phyloP scores from a whole-genome alignment of 2,888 invertebrate genomes.

The Graphium colonna region DNA sequence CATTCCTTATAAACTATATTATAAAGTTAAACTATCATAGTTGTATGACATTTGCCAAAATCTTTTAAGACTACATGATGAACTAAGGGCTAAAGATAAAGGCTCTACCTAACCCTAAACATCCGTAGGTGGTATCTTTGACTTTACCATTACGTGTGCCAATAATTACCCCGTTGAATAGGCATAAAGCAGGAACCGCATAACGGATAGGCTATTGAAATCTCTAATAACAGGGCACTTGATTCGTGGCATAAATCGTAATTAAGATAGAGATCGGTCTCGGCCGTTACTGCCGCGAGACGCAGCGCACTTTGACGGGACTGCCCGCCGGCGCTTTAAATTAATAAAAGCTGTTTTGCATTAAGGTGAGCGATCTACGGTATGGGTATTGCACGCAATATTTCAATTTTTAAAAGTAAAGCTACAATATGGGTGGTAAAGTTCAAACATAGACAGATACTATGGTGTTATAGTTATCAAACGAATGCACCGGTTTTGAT shows the following conservation, averaged over 20 bases:
- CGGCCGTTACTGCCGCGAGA: slow-evolving; percentile 6
- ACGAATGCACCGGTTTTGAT: too few relatives aligned
- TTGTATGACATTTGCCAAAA: too few relatives aligned
- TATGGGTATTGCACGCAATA: background rate
- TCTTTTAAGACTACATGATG: too few relatives aligned
- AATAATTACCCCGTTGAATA: background rate
- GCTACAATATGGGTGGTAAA: background rate
- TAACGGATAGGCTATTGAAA: slow-evolving; percentile 2
- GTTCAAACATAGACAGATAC: too few relatives aligned
- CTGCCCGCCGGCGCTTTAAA: background rate
- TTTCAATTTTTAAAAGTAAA: background rate
- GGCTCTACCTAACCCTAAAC: background rate
- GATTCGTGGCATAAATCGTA: slow-evolving; percentile 12
- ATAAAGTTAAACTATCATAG: too few relatives aligned
- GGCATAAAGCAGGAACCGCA: background rate
- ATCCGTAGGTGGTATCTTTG: too few relatives aligned
- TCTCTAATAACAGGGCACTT: slow-evolving; percentile 3
- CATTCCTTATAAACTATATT: too few relatives aligned
- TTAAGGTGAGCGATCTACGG: background rate
- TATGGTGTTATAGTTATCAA: too few relatives aligned
- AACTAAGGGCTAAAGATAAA: too few relatives aligned
- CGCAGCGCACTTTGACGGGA: background rate
- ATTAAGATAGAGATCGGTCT: slow-evolving; percentile 12
- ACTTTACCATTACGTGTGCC: background rate
- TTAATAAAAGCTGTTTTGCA: background rate